A percentile compares a stretch with the other conserved stretches of the same genome.
Evolutionary conservation across 2,113 vertebrate genomes (phyloP).

Genomic region (Quiscalus mexicanus): DNA sequence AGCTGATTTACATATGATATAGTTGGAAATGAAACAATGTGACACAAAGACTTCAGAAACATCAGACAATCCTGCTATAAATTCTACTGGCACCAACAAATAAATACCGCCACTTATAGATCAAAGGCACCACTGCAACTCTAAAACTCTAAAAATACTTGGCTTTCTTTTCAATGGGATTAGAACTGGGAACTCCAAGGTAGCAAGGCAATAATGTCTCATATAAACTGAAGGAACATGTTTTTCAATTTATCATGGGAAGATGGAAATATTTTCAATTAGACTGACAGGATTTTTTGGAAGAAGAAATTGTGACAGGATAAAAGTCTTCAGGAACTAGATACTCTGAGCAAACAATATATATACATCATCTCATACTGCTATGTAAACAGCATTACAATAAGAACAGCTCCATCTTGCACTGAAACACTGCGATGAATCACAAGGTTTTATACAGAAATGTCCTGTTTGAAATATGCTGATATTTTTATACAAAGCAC

Average conservation of each 20-base stretch:
- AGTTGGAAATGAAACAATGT: conserved; percentile 48
- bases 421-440: background rate
- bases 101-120: conserved; percentile 70
- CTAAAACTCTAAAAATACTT: background rate
- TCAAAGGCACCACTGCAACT: conserved; percentile 34
- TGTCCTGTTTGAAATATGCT: background rate
- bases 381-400: background rate
- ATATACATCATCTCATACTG: background rate
- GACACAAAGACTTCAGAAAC: conserved; percentile 46
- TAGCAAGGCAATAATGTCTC: background rate
- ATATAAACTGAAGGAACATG: background rate
- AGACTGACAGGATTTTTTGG: background rate
- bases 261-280: background rate
- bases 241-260: background rate
- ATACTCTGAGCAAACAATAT: background rate
- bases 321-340: background rate
- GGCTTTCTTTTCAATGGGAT: conserved; percentile 24
- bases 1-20: conserved; percentile 48
- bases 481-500: background rate
- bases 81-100: conserved; percentile 47
- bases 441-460: background rate
- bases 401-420: background rate
- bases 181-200: background rate
- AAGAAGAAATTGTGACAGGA: background rate
- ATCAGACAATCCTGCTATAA: background rate